These are phyloP conservation scores for Yasuhikotakia modesta DNA, from an alignment of 2,797 vertebrate species.

Conservation along the genomic window DNA sequence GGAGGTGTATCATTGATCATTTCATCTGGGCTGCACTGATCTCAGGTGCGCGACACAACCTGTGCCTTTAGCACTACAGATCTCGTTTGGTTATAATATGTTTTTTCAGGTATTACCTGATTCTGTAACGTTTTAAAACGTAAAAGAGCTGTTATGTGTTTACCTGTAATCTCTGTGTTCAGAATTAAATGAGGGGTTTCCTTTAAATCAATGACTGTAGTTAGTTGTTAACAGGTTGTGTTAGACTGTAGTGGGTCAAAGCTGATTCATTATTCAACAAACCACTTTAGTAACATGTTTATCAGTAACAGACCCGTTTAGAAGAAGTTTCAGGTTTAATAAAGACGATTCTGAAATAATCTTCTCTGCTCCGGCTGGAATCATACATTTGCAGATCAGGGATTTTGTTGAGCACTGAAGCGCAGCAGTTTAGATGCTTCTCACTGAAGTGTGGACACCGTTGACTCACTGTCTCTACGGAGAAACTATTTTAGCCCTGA, in stretches of 20 bases:
- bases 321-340: conserved; percentile 14
- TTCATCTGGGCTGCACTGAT: background rate
- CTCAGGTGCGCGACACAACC: conserved; percentile 22
- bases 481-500: conserved; percentile 21
- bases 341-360: conserved; percentile 31
- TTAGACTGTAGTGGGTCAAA: background rate
- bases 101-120: no score
- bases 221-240: no score
- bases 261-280: background rate
- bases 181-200: background rate
- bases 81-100: no score
- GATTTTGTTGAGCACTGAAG: conserved; percentile 38
- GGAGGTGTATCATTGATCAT: conserved; percentile 30
- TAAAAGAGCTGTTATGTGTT: no score
- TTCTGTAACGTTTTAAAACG: no score
- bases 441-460: conserved; percentile 33
- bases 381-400: conserved; percentile 36
- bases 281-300: background rate
- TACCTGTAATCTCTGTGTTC: background rate
- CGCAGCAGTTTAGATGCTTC: conserved; percentile 32
- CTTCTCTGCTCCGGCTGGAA: no score
- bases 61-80: no score
- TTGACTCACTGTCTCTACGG: conserved; percentile 35
- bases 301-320: conserved; percentile 13
- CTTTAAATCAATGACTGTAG: background rate